Evolutionary conservation across 37 sponge, comb jelly and placozoan genomes (phyloP).

Genomic region (Theonella swinhoei): DNA sequence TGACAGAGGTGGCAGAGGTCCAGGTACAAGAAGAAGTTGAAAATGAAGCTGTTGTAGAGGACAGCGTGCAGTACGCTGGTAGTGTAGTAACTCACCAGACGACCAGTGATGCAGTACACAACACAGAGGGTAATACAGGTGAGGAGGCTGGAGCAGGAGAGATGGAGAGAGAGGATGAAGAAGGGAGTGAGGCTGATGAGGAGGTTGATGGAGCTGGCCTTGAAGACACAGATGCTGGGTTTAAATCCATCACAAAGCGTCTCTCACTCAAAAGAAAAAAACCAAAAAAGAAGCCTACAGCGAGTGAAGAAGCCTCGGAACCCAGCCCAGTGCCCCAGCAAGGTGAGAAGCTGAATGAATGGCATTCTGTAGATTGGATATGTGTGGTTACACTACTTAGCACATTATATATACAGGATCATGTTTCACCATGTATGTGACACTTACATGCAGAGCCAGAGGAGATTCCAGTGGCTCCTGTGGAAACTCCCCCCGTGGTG

Average conservation of each 20-base stretch:
- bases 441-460: no score
- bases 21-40: background rate
- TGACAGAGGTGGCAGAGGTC: background rate
- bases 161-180: background rate
- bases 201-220: background rate
- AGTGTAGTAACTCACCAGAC: background rate
- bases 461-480: no score
- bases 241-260: background rate
- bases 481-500: background rate
- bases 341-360: background rate
- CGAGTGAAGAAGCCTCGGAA: background rate
- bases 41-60: no score
- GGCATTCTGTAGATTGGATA: no score
- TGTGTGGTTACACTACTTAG: no score
- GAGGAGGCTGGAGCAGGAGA: background rate
- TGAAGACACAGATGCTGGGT: background rate
- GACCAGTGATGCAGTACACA: background rate
- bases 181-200: background rate
- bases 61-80: no score
- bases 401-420: no score
- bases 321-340: background rate
- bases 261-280: background rate
- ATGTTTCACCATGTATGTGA: no score
- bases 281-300: background rate
- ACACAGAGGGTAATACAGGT: background rate